phyloP scores from a whole-genome alignment of 2,888 invertebrate species.

The Eilema caniola region DNA sequence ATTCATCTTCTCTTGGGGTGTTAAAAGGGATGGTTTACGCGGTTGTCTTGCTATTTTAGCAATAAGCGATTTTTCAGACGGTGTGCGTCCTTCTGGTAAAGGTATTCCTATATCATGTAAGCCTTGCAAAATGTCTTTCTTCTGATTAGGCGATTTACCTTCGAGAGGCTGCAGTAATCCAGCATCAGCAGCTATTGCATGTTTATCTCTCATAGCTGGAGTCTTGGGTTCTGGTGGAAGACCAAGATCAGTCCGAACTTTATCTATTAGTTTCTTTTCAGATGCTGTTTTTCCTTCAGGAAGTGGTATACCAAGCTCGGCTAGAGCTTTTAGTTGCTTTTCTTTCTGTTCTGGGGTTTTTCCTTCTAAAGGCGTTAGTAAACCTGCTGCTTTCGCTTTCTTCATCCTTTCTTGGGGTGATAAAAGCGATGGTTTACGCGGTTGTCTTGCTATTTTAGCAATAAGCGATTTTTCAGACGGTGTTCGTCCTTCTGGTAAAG shows the following conservation, averaged over 20 bases:
- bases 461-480: conserved; percentile 31
- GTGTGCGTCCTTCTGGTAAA: conserved; percentile 1
- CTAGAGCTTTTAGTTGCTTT: conserved; percentile 13
- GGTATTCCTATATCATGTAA: background rate
- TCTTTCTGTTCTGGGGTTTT: conserved; percentile 12
- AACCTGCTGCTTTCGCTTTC: background rate
- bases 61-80: conserved; percentile 9
- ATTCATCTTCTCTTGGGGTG: background rate
- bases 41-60: conserved; percentile 26
- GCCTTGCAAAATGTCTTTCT: conserved; percentile 1
- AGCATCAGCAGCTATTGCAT: conserved; percentile 20
- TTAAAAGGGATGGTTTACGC: conserved; percentile 2
- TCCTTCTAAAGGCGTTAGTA: background rate
- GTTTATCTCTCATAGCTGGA: conserved; percentile 27
- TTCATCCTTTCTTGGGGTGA: background rate
- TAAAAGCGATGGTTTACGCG: conserved; percentile 23
- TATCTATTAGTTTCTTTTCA: conserved; percentile 32
- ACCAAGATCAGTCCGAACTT: conserved; percentile 14
- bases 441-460: conserved; percentile 35
- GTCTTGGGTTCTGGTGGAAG: conserved; percentile 29
- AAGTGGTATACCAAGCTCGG: conserved; percentile 8
- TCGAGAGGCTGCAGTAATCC: conserved; percentile 15
- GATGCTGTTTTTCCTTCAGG: conserved; percentile 44
- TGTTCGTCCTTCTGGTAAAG: conserved; percentile 7
- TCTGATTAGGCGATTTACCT: background rate